phyloP scores from a whole-genome alignment of 2,888 invertebrate genomes.

The Tachystola acroxantha region DNA sequence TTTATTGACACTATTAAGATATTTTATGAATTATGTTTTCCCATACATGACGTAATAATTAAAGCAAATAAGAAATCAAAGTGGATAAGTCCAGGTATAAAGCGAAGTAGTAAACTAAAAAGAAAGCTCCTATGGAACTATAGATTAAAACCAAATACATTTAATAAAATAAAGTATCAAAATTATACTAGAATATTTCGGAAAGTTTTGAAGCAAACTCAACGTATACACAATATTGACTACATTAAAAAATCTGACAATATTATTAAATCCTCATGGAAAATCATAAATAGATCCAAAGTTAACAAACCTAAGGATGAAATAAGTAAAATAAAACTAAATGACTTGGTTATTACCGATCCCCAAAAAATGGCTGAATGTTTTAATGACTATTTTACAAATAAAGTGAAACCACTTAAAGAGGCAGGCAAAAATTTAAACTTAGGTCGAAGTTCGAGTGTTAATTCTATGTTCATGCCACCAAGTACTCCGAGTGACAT shows the following conservation, averaged over 20 bases:
- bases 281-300: neutral
- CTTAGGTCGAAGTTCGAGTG: neutral
- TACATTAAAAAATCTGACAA: neutral
- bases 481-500: conserved; percentile 2
- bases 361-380: neutral
- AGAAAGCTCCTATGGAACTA: conserved; percentile 4
- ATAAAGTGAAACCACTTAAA: neutral
- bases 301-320: neutral
- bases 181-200: conserved; percentile 2
- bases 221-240: neutral
- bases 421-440: neutral
- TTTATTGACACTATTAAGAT: conserved; percentile 3
- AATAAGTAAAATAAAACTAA: neutral
- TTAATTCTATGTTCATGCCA: conserved; percentile 6
- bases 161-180: conserved; percentile 3
- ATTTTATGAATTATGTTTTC: conserved; percentile 6
- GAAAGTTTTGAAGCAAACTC: conserved; percentile 1
- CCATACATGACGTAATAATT: neutral
- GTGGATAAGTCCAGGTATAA: conserved; percentile 3
- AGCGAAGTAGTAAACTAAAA: conserved; percentile 2
- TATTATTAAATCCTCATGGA: neutral
- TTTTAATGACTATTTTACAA: neutral
- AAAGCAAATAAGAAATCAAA: conserved; percentile 1
- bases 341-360: neutral
- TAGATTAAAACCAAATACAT: conserved; percentile 2